Base-by-base conservation (phyloP, 1,140 invertebrate genomes). In the Micrasema minimum region DNA sequence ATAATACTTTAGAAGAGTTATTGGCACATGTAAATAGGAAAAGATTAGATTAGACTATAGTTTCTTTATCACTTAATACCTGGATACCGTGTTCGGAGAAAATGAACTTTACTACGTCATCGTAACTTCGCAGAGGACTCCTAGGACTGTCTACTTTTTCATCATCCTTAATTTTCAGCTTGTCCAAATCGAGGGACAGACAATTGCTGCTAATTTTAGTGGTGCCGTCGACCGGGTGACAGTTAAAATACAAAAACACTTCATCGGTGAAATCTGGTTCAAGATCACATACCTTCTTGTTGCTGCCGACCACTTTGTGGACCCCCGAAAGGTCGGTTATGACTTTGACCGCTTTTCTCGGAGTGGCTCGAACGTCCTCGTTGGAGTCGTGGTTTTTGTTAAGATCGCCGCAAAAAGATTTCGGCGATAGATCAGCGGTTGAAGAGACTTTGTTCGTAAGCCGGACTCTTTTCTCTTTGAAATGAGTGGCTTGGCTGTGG, bases 21-120 rank as follows among this genome's bases (percentile, higher is more conserved):
- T 66, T 66, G 59, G 59, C 59, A 64, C 43, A 9, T 16, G 20
- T 31, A 31, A 31, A 31, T 31, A 46, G 26, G 12, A 16, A 45
- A 64, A 26, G 10, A 55, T 65, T 22, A 22, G 48, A 37, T 82
- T 87, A 91, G 75, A 92, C 88, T 66, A 90, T 88, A 48, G 90
- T 91, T 77, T 92, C 90, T 37, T 89, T 89, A 77, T 91, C 90
- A 76, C 90, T 91, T 22, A 92, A 90, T 37, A 92, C 89, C 77
- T 91, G 89, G 72, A 92, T 90, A 12, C 90, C 90, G 73, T 91
- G 89, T 76, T 91, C 89, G 2, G 89, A 90, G 45, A 91, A 83
- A 76, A 91, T 90, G 80, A 90, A 87, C 74, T 89, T 88, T 7
- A 90, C 88, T 35, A 88, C 86, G 78, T 90, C 90, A 71, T 88